Percentiles rank a stretch among this genome's conserved stretches.
Evolutionary conservation across 2,888 invertebrate genomes (phyloP).

Genomic region (Imbricaverruca yamaguchii): DNA sequence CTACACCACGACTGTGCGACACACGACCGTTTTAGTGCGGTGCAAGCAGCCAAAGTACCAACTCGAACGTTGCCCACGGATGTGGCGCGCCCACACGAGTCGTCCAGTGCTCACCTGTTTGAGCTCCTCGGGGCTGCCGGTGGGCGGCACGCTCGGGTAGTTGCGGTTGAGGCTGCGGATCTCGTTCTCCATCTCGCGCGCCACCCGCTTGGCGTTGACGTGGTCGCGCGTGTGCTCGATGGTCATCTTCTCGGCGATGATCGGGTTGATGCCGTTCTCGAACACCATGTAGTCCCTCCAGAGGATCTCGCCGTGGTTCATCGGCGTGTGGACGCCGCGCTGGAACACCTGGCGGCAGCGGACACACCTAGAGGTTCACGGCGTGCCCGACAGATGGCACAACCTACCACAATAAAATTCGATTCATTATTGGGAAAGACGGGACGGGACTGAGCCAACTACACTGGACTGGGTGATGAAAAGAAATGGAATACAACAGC

Average conservation of each 20-base stretch:
- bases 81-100: no score
- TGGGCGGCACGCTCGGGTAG: conserved; percentile 94
- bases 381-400: not conserved
- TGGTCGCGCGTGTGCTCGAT: conserved; percentile 93
- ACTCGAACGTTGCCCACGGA: no score
- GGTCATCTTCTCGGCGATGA: conserved; percentile 94
- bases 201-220: conserved; percentile 92
- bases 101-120: conserved; percentile 61
- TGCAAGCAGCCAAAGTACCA: no score
- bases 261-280: conserved; percentile 83
- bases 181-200: conserved; percentile 90
- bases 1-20: no score
- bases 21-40: no score
- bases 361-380: not conserved
- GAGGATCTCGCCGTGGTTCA: conserved; percentile 91
- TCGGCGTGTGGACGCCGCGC: conserved; percentile 89
- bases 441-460: no score
- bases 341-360: conserved; percentile 66
- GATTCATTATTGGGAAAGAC: no score
- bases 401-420: not conserved
- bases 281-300: conserved; percentile 98
- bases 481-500: no score
- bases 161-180: conserved; percentile 92
- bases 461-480: no score
- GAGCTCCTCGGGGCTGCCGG: conserved; percentile 76